These are phyloP conservation scores for Griposia aprilina DNA, from an alignment of 2,888 invertebrate species.

Conservation along the genomic window DNA sequence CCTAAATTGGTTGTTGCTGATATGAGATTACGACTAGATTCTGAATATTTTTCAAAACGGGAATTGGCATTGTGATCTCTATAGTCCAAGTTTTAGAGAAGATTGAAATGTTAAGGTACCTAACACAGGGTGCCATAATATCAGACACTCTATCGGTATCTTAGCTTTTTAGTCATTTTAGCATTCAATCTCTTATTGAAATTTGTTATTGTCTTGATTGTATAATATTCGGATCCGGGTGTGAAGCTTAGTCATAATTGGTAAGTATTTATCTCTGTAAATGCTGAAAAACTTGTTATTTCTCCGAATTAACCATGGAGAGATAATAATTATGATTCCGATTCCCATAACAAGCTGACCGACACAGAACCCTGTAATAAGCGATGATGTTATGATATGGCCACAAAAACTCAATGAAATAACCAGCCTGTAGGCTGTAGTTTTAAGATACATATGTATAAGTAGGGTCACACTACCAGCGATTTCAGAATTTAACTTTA, in stretches of 20 bases:
- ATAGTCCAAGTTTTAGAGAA: not conserved
- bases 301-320: not conserved
- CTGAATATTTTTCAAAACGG: not conserved
- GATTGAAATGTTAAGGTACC: not conserved
- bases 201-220: not conserved
- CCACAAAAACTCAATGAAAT: slow-evolving; percentile 48
- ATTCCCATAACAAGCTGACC: slow-evolving; percentile 18
- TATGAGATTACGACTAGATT: not conserved
- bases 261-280: not conserved
- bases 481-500: not conserved
- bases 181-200: not conserved
- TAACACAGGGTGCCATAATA: not conserved
- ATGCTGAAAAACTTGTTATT: not conserved
- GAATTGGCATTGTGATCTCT: not conserved
- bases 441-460: not conserved
- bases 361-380: slow-evolving; percentile 9
- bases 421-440: slow-evolving; percentile 32
- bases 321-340: not conserved
- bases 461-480: slow-evolving; percentile 25
- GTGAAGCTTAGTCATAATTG: not conserved
- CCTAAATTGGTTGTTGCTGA: no score
- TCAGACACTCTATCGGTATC: not conserved
- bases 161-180: not conserved
- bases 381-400: slow-evolving; percentile 24
- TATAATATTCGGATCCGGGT: not conserved